Percentiles rank a stretch among this genome's conserved stretches.
Evolutionary conservation across 2,797 vertebrate species (phyloP).

Genomic region (Arrhamphus sclerolepis): DNA sequence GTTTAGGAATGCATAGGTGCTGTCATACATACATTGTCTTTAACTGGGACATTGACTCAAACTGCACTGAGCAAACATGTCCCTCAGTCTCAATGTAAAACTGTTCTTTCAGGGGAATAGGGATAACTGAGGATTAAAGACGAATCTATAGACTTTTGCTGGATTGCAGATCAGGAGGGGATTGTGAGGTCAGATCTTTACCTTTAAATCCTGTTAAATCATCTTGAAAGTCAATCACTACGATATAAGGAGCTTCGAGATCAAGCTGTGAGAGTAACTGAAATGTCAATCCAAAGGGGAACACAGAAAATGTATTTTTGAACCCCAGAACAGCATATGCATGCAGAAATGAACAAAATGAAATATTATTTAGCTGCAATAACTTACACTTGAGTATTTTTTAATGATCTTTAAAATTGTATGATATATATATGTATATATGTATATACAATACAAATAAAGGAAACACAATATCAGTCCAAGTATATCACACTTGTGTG

Average conservation of each 20-base stretch:
- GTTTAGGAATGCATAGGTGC: not conserved
- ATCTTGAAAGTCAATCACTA: constrained; percentile 18
- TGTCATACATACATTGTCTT: not conserved
- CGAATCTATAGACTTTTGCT: constrained; percentile 12
- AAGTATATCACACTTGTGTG: too few species aligned
- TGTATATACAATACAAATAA: too few species aligned
- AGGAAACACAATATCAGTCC: too few species aligned
- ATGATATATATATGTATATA: too few species aligned
- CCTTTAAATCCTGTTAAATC: constrained; percentile 33
- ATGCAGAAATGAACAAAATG: not conserved
- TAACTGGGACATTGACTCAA: constrained; percentile 1
- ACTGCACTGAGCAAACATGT: not conserved
- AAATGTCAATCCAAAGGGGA: constrained; percentile 14
- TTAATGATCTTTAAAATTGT: too few species aligned
- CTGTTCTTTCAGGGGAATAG: too few species aligned
- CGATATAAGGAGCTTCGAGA: constrained; percentile 30
- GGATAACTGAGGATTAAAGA: not conserved
- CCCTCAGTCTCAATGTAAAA: too few species aligned
- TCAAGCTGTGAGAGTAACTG: constrained; percentile 35
- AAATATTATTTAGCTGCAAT: not conserved
- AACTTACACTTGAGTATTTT: too few species aligned
- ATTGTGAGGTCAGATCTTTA: constrained; percentile 26
- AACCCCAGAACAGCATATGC: not conserved
- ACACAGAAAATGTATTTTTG: constrained; percentile 3
- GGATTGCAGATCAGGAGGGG: constrained; percentile 9